These are phyloP conservation scores for Drosophila athabasca DNA, from an alignment of 1,140 invertebrate genomes.

Conservation along the genomic window DNA sequence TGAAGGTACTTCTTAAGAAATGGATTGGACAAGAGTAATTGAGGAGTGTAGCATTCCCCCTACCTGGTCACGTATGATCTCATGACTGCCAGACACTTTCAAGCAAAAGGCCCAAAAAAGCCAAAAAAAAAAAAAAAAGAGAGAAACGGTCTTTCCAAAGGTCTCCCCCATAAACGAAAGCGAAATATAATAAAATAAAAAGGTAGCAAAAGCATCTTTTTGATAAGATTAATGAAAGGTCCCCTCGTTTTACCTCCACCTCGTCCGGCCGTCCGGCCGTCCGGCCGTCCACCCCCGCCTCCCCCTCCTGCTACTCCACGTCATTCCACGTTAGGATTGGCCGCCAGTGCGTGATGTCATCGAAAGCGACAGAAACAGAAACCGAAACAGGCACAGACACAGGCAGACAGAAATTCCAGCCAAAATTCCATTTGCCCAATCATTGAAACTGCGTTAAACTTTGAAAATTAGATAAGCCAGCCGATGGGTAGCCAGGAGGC, in stretches of 20 bases:
- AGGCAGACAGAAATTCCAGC: conserved; percentile 32
- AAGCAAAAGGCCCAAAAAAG: conserved; percentile 4
- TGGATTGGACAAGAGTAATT: too few relatives aligned
- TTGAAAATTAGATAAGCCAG: conserved; percentile 62
- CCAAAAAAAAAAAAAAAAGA: too few relatives aligned
- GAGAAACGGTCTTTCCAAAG: conserved; percentile 2
- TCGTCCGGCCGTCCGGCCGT: conserved; percentile 8
- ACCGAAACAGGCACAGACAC: conserved; percentile 26
- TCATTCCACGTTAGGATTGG: conserved; percentile 34
- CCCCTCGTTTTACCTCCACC: background rate
- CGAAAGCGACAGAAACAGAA: conserved; percentile 27
- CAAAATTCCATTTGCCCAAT: conserved; percentile 61
- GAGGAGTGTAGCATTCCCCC: too few relatives aligned
- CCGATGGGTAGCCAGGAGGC: background rate
- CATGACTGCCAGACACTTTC: too few relatives aligned
- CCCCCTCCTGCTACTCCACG: background rate
- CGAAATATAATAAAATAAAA: conserved; percentile 52
- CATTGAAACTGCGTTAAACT: conserved; percentile 49
- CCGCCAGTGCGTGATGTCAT: conserved; percentile 65
- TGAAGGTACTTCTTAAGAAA: too few relatives aligned
- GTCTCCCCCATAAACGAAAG: conserved; percentile 14
- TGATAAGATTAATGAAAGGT: conserved; percentile 78
- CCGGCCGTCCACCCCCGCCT: background rate
- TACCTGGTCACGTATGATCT: too few relatives aligned
- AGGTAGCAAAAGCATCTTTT: conserved; percentile 56